phyloP scores from a whole-genome alignment of 2,113 vertebrate genomes.

The Lampris incognitus region DNA sequence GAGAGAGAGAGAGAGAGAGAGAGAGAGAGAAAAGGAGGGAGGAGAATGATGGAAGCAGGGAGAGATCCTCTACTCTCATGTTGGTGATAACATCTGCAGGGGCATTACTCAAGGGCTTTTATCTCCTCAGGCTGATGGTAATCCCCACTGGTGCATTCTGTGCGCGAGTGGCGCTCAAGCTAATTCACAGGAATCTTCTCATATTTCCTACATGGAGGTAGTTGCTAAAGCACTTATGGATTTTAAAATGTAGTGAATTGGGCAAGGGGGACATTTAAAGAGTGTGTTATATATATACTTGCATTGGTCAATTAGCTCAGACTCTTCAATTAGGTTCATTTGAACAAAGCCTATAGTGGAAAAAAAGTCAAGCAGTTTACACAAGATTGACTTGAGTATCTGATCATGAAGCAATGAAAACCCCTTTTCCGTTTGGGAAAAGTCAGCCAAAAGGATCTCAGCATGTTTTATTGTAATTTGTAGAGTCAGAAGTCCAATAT shows the following conservation, averaged over 20 bases:
- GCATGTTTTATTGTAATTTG: background rate
- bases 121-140: slow-evolving; percentile 64
- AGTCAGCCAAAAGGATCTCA: background rate
- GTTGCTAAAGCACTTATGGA: slow-evolving; percentile 17
- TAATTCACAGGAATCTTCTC: slow-evolving; percentile 61
- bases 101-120: slow-evolving; percentile 56
- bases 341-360: too few species aligned
- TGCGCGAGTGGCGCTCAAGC: slow-evolving; percentile 58
- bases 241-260: too few species aligned
- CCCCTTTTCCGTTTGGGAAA: background rate
- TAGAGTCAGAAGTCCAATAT: background rate
- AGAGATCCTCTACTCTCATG: background rate
- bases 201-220: slow-evolving; percentile 3
- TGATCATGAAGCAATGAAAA: background rate
- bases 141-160: slow-evolving; percentile 67
- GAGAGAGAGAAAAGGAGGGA: too few species aligned
- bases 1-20: background rate
- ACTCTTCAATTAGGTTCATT: too few species aligned
- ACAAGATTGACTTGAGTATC: too few species aligned
- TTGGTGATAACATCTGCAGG: slow-evolving; percentile 52
- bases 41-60: background rate
- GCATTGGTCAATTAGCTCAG: too few species aligned
- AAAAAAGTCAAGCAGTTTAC: too few species aligned
- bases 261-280: too few species aligned
- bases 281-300: too few species aligned